phyloP scores from a whole-genome alignment of 2,113 vertebrate species.

The Erythrocercus mccallii region DNA sequence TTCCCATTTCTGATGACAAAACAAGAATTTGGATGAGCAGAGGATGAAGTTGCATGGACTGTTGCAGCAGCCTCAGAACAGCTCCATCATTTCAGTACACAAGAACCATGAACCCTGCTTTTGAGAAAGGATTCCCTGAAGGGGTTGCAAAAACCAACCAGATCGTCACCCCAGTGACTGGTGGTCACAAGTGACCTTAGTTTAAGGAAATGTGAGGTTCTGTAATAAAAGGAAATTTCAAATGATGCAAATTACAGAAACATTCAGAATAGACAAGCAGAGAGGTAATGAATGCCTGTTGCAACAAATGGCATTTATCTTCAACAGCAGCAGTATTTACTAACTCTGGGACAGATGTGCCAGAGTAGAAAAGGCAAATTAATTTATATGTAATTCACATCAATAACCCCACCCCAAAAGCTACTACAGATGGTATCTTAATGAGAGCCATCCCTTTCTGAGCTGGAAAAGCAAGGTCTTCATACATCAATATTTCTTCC shows the following conservation, averaged over 20 bases:
- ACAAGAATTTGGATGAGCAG: neutral
- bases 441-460: neutral
- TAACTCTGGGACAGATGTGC: neutral
- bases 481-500: neutral
- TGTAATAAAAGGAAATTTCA: neutral
- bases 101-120: neutral
- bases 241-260: neutral
- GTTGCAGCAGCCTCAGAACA: neutral
- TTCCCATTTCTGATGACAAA: neutral
- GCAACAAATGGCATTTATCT: neutral
- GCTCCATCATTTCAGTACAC: neutral
- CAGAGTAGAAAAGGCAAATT: neutral
- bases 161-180: neutral
- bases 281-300: fast-evolving
- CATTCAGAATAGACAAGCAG: neutral
- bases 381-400: neutral
- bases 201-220: neutral
- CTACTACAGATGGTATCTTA: neutral
- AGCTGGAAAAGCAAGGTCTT: conserved; percentile 11
- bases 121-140: neutral
- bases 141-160: neutral
- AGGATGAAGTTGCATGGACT: neutral
- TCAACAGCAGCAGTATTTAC: neutral
- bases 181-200: neutral
- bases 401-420: neutral